A percentile compares a stretch with the other conserved stretches of the same genome.
These are phyloP conservation scores for Drosophila ezoana DNA, from an alignment of 2,888 invertebrate genomes.

Conservation along the genomic window DNA sequence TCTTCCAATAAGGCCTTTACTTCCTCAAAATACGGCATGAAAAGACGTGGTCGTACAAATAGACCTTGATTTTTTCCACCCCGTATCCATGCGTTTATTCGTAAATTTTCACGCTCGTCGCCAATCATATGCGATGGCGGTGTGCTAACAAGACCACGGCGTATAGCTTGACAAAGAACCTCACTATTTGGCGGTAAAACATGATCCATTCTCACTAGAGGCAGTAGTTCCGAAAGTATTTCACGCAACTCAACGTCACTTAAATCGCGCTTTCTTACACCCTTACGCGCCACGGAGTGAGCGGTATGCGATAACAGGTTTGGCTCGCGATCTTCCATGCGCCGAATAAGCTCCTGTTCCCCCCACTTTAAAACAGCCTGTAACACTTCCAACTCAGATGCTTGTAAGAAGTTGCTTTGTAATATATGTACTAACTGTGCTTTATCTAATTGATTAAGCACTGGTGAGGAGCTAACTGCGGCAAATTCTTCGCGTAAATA, in stretches of 20 bases:
- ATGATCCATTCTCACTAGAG: slow-evolving; percentile 95
- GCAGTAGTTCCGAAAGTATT: slow-evolving; percentile 92
- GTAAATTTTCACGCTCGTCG: slow-evolving; percentile 88
- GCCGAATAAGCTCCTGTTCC: slow-evolving; percentile 92
- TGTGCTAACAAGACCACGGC: slow-evolving; percentile 91
- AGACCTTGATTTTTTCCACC: slow-evolving; percentile 89
- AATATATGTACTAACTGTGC: slow-evolving; percentile 90
- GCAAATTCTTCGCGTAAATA: slow-evolving; percentile 97
- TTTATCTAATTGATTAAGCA: slow-evolving; percentile 91
- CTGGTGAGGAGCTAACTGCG: slow-evolving; percentile 89
- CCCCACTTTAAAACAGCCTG: slow-evolving; percentile 95
- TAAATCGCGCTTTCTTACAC: slow-evolving; percentile 91
- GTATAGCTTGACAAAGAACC: slow-evolving; percentile 89
- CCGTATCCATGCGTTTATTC: slow-evolving; percentile 92
- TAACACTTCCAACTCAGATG: slow-evolving; percentile 95
- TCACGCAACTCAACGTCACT: slow-evolving; percentile 94
- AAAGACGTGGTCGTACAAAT: slow-evolving; percentile 93
- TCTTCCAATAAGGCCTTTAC: slow-evolving; percentile 94
- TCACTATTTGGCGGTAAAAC: slow-evolving; percentile 94
- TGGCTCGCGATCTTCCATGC: slow-evolving; percentile 95
- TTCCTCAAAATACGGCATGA: slow-evolving; percentile 98
- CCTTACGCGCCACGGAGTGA: slow-evolving; percentile 95
- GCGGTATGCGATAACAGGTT: slow-evolving; percentile 96
- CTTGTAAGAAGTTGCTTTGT: slow-evolving; percentile 91
- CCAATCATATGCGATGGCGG: slow-evolving; percentile 95